Percentiles rank a stretch among this genome's conserved stretches.
Conservation (phyloP, 2,888 invertebrate species). For the Blastobasis lacticolella region DNA sequence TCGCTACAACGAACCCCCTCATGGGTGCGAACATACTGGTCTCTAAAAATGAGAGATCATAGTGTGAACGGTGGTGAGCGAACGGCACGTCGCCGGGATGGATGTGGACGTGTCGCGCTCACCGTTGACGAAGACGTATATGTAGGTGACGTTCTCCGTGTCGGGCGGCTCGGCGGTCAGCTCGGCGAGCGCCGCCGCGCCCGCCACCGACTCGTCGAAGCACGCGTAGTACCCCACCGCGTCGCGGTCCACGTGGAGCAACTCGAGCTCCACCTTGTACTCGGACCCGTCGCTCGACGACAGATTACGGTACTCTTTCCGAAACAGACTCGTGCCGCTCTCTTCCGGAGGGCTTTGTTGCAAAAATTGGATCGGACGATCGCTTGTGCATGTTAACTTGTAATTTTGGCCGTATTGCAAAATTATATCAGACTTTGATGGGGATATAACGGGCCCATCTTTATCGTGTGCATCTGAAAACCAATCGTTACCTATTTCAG, state of each 20-base stretch:
- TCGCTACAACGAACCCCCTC: conserved; percentile 44
- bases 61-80: neutral
- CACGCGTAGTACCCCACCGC: conserved; percentile 75
- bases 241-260: conserved; percentile 54
- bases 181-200: conserved; percentile 32
- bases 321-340: conserved; percentile 28
- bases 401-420: conserved; percentile 56
- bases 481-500: neutral
- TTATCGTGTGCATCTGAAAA: conserved; percentile 54
- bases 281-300: conserved; percentile 30
- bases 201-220: conserved; percentile 50
- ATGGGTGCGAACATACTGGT: conserved; percentile 57
- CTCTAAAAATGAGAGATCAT: conserved; percentile 46
- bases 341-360: conserved; percentile 54
- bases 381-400: conserved; percentile 49
- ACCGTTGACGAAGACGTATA: conserved; percentile 64
- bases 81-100: neutral
- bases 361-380: conserved; percentile 37
- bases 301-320: conserved; percentile 20
- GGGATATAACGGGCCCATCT: conserved; percentile 47
- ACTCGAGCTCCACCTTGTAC: conserved; percentile 58
- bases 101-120: conserved; percentile 26
- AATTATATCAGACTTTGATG: conserved; percentile 43
- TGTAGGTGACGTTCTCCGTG: conserved; percentile 45
- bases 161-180: conserved; percentile 48